phyloP scores from a whole-genome alignment of 92 coral and sea anemone genomes.

The Montipora capitata region DNA sequence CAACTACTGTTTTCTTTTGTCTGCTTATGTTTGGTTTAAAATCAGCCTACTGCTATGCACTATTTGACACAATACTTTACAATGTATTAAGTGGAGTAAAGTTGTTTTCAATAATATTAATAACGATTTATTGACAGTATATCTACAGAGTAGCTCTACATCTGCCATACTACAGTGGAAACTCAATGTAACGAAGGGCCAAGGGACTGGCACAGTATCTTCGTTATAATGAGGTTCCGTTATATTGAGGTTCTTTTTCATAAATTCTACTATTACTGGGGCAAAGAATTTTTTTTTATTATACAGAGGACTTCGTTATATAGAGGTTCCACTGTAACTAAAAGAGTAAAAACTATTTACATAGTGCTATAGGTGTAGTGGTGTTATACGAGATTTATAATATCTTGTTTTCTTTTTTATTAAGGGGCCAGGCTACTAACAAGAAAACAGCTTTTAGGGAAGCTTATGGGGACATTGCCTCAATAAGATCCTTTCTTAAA shows the following conservation, averaged over 20 bases:
- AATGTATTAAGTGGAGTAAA: slow-evolving; percentile 13
- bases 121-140: slow-evolving; percentile 10
- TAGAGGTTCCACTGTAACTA: slow-evolving; percentile 1
- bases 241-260: too few relatives aligned
- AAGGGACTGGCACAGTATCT: too few relatives aligned
- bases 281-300: not conserved
- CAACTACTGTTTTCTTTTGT: slow-evolving; percentile 11
- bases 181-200: too few relatives aligned
- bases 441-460: not conserved
- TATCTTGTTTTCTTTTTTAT: slow-evolving; percentile 10
- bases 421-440: slow-evolving; percentile 15
- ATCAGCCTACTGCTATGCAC: slow-evolving; percentile 14
- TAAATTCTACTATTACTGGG: not conserved
- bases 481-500: slow-evolving; percentile 6
- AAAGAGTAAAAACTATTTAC: slow-evolving; percentile 6
- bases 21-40: slow-evolving; percentile 16
- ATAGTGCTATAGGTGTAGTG: slow-evolving; percentile 20
- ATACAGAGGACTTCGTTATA: too few relatives aligned
- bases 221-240: too few relatives aligned
- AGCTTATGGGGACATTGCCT: slow-evolving; percentile 1
- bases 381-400: slow-evolving; percentile 11
- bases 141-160: slow-evolving; percentile 8
- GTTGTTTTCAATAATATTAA: slow-evolving; percentile 14
- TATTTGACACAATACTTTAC: slow-evolving; percentile 17
- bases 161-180: too few relatives aligned